A percentile compares a stretch with the other conserved stretches of the same genome.
Conservation (phyloP, 1,140 invertebrate species). For the Dryas iulia region DNA sequence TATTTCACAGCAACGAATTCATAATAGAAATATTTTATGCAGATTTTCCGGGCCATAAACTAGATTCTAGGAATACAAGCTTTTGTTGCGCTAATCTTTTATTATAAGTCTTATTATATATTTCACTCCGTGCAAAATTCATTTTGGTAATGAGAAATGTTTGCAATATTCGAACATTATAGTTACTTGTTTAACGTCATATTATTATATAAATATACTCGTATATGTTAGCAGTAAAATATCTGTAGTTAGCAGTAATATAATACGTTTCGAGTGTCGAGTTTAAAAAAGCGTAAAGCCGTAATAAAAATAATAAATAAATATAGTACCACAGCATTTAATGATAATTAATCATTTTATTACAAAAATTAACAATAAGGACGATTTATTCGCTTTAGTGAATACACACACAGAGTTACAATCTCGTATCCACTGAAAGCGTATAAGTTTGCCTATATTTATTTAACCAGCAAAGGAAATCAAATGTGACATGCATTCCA, state of each 20-base stretch:
- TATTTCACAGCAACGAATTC: neutral
- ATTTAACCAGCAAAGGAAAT: slow-evolving; percentile 72
- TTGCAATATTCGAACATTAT: neutral
- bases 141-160: neutral
- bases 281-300: too few relatives aligned
- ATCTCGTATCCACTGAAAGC: neutral
- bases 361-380: too few relatives aligned
- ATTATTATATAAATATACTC: too few relatives aligned
- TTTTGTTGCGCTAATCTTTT: neutral
- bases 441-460: neutral
- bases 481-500: slow-evolving; percentile 74
- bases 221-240: too few relatives aligned
- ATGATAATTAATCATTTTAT: too few relatives aligned
- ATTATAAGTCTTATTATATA: neutral
- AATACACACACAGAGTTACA: too few relatives aligned
- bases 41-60: neutral
- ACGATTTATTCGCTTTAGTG: too few relatives aligned
- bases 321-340: too few relatives aligned
- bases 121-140: neutral
- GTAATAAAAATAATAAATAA: too few relatives aligned
- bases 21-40: neutral
- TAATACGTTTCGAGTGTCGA: too few relatives aligned
- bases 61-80: neutral
- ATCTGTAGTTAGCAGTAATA: too few relatives aligned
- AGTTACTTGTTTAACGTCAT: too few relatives aligned